Conservation (phyloP, 2,888 invertebrate species). For the Cotesia congregata region DNA sequence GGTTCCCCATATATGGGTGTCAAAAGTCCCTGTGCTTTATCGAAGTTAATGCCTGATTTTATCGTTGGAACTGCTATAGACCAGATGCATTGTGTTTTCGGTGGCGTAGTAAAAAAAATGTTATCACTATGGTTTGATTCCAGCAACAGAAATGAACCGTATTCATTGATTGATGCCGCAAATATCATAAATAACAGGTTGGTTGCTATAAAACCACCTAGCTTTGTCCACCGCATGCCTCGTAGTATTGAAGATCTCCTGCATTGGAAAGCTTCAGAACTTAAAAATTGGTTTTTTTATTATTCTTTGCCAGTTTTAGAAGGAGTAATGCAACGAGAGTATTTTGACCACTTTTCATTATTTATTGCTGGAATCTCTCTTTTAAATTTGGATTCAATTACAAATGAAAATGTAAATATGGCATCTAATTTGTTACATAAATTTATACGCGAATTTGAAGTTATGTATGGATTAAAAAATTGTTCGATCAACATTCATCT, state of each 20-base stretch:
- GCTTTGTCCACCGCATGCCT: slow-evolving; percentile 28
- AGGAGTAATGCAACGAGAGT: slow-evolving; percentile 6
- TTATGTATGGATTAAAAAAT: slow-evolving; percentile 38
- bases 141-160: background rate
- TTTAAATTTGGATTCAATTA: background rate
- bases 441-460: slow-evolving; percentile 45
- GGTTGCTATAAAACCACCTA: slow-evolving; percentile 21
- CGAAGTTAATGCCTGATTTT: slow-evolving; percentile 6
- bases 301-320: slow-evolving; percentile 29
- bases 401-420: slow-evolving; percentile 5
- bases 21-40: slow-evolving; percentile 9
- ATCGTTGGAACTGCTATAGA: slow-evolving; percentile 17
- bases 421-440: slow-evolving; percentile 36
- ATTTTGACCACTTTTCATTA: slow-evolving; percentile 31
- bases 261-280: slow-evolving; percentile 33
- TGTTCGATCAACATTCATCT: slow-evolving; percentile 44
- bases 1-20: background rate
- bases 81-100: slow-evolving; percentile 29
- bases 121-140: slow-evolving; percentile 22
- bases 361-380: slow-evolving; percentile 25
- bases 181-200: slow-evolving; percentile 16
- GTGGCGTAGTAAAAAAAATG: slow-evolving; percentile 20
- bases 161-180: background rate
- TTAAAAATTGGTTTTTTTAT: slow-evolving; percentile 31
- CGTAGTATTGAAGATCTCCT: slow-evolving; percentile 26